phyloP scores from a whole-genome alignment of 2,113 vertebrate genomes.

The Nothoprocta perdicaria region DNA sequence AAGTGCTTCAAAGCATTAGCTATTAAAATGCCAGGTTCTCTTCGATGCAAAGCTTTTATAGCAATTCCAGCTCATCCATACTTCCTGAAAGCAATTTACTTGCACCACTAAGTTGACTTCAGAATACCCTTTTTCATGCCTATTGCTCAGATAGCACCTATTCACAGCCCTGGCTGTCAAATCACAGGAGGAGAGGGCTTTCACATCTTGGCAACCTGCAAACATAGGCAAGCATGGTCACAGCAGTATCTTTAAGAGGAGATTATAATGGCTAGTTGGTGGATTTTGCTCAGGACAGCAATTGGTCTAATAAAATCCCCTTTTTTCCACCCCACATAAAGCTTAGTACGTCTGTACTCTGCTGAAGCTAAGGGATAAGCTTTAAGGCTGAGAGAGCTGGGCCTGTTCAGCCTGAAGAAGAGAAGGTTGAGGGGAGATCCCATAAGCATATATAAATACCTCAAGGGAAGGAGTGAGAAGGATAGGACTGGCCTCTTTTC shows the following conservation, averaged over 20 bases:
- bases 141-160: not conserved
- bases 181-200: not conserved
- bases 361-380: not conserved
- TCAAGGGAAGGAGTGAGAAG: no score
- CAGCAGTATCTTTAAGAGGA: not conserved
- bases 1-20: not conserved
- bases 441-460: no score
- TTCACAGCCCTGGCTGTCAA: not conserved
- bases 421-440: no score
- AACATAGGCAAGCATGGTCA: not conserved
- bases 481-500: no score
- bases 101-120: not conserved
- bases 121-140: not conserved
- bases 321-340: not conserved
- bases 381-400: no score
- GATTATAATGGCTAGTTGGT: not conserved
- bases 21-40: not conserved
- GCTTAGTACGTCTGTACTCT: not conserved
- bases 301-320: not conserved
- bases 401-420: no score
- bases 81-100: not conserved
- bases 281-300: not conserved
- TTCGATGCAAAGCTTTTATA: not conserved
- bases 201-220: not conserved
- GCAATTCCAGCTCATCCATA: not conserved